Conservation (phyloP, 2,888 invertebrate species). For the Steromphala cineraria region DNA sequence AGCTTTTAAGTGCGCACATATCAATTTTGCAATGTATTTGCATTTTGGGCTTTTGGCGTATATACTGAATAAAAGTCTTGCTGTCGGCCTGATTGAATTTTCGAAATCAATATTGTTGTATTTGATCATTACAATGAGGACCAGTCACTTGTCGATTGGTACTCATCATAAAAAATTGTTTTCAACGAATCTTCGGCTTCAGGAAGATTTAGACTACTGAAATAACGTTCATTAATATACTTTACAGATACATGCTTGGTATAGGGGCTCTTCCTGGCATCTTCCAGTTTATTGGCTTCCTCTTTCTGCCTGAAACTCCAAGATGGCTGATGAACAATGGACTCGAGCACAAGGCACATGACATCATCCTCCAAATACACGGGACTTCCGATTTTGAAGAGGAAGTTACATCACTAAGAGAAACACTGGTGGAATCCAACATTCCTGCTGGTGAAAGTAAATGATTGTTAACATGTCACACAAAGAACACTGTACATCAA, state of each 20-base stretch:
- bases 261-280: slow-evolving; percentile 77
- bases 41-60: too few relatives aligned
- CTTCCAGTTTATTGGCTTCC: slow-evolving; percentile 78
- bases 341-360: slow-evolving; percentile 57
- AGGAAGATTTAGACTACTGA: not conserved
- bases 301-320: slow-evolving; percentile 78
- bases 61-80: too few relatives aligned
- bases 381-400: slow-evolving; percentile 69
- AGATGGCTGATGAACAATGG: slow-evolving; percentile 67
- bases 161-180: not conserved
- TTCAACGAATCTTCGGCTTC: not conserved
- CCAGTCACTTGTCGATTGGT: too few relatives aligned
- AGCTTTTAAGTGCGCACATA: too few relatives aligned
- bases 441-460: not conserved
- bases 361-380: slow-evolving; percentile 70
- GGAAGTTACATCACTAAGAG: slow-evolving; percentile 73
- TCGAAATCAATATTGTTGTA: too few relatives aligned
- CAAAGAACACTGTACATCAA: too few relatives aligned
- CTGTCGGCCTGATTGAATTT: too few relatives aligned
- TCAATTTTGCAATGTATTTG: too few relatives aligned
- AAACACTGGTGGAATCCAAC: slow-evolving; percentile 46
- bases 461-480: too few relatives aligned
- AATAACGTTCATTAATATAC: not conserved
- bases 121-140: too few relatives aligned
- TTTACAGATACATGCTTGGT: slow-evolving; percentile 77